Percentiles rank a stretch among this genome's conserved stretches.
Conservation (phyloP, 2,113 vertebrate species). For the Leucopsar rothschildi region DNA sequence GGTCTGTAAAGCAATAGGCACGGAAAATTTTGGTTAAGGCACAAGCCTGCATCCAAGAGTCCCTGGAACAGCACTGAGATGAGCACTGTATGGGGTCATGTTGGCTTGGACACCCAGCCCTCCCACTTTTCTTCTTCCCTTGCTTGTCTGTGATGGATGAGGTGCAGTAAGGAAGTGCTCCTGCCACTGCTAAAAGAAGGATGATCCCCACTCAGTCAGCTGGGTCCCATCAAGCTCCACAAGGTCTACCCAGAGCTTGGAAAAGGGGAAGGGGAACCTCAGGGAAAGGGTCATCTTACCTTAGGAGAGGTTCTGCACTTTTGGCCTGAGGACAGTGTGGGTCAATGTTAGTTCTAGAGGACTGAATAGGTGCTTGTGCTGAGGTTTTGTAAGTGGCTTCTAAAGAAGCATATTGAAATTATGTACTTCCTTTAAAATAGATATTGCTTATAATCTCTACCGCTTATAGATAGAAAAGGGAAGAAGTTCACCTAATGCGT, state of each 20-base stretch:
- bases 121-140: background rate
- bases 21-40: background rate
- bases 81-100: rapidly evolving
- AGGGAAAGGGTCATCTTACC: background rate
- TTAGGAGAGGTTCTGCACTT: background rate
- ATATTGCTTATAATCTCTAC: background rate
- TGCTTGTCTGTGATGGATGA: background rate
- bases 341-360: background rate
- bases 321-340: background rate
- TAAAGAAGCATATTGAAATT: background rate
- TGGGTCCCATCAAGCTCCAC: background rate
- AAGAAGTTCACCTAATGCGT: background rate
- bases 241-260: background rate
- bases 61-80: background rate
- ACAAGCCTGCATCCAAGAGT: background rate
- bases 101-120: background rate
- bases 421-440: background rate
- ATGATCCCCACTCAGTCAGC: background rate
- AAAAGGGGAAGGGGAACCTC: background rate
- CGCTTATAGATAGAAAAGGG: background rate
- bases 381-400: background rate
- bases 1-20: background rate
- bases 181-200: background rate
- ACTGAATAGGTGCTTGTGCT: background rate
- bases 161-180: background rate